Evolutionary conservation across 1,140 invertebrate genomes (phyloP).

Genomic region (Drosophila pachea): DNA sequence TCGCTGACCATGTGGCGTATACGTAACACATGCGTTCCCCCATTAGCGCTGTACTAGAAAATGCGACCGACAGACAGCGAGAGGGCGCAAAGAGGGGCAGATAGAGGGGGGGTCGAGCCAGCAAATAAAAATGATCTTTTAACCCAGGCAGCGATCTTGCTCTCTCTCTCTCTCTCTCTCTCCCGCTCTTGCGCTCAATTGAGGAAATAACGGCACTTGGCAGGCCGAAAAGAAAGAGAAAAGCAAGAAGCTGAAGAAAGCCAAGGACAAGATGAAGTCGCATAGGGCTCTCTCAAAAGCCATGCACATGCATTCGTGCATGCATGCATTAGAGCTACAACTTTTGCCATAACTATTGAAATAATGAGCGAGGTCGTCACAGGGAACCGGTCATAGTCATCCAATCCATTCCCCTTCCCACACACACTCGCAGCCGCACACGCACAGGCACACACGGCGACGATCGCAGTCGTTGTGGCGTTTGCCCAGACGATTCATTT

Average conservation of each 20-base stretch:
- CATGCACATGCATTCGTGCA: conserved; percentile 1
- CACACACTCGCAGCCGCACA: background rate
- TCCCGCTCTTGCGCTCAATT: background rate
- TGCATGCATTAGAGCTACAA: conserved; percentile 10
- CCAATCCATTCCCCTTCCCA: conserved; percentile 5
- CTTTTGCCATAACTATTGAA: background rate
- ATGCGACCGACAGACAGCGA: conserved; percentile 13
- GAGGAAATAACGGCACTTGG: conserved; percentile 45
- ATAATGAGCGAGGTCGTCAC: conserved; percentile 4
- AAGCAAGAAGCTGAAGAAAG: conserved; percentile 1
- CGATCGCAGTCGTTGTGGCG: conserved; percentile 23
- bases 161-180: conserved; percentile 3
- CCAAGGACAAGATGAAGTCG: conserved; percentile 28
- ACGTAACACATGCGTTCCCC: conserved; percentile 30
- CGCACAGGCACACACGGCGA: conserved; percentile 1
- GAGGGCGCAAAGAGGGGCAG: background rate
- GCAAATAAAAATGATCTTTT: conserved; percentile 49
- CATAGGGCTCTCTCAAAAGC: conserved; percentile 32
- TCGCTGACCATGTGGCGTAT: conserved; percentile 42
- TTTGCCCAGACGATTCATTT: conserved; percentile 24
- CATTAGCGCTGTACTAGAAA: conserved; percentile 5
- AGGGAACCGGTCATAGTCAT: conserved; percentile 35
- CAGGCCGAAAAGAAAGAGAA: conserved; percentile 36
- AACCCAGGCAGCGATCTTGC: conserved; percentile 58
- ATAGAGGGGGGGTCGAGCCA: background rate